These are phyloP conservation scores for Dendrolimus kikuchii DNA, from an alignment of 1,140 invertebrate genomes.

Conservation along the genomic window DNA sequence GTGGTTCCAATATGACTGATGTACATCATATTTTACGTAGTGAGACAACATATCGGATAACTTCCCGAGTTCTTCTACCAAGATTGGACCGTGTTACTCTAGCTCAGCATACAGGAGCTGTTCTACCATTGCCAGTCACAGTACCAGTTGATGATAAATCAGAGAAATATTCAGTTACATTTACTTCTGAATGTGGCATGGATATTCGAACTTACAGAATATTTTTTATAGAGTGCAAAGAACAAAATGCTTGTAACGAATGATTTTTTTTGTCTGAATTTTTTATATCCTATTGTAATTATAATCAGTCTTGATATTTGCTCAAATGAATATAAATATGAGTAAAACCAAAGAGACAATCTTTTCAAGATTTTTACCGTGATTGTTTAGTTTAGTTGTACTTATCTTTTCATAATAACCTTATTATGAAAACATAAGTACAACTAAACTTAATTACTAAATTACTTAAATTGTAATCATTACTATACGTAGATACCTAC, in stretches of 20 bases:
- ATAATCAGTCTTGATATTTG: no score
- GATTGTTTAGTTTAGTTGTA: no score
- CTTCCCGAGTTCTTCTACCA: constrained; percentile 34
- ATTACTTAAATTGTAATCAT: no score
- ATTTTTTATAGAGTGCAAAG: constrained; percentile 30
- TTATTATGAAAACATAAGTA: no score
- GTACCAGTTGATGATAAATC: constrained; percentile 36
- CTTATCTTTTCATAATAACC: no score
- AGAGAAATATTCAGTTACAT: constrained; percentile 49
- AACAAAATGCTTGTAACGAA: neutral
- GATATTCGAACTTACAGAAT: constrained; percentile 57
- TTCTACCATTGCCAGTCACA: constrained; percentile 42
- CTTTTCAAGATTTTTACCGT: no score
- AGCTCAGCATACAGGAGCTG: constrained; percentile 32
- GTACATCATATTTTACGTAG: constrained; percentile 46
- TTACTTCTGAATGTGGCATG: constrained; percentile 59
- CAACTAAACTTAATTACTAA: no score
- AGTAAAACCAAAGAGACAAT: no score
- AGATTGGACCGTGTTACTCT: constrained; percentile 36
- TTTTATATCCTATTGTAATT: neutral
- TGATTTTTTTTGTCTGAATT: neutral
- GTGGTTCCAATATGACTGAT: constrained; percentile 47
- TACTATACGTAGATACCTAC: no score
- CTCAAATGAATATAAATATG: no score
- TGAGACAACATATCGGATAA: constrained; percentile 38